Percentiles rank a stretch among this genome's conserved stretches.
Conservation (phyloP, 2,797 vertebrate genomes). For the Hippocampus kuda region DNA sequence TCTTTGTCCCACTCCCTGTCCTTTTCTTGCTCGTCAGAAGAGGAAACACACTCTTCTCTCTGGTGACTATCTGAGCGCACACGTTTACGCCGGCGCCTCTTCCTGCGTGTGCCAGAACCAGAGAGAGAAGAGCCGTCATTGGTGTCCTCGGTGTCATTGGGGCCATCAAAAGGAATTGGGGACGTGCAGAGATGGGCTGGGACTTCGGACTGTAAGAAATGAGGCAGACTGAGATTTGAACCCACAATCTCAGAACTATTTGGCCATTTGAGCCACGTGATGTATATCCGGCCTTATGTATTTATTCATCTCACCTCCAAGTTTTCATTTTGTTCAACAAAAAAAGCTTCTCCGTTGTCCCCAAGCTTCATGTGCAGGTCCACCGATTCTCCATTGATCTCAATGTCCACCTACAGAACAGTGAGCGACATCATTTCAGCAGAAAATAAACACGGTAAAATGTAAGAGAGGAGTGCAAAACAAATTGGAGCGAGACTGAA, state of each 20-base stretch:
- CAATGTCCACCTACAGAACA: constrained; percentile 82
- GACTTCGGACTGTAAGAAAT: constrained; percentile 48
- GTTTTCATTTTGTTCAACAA: constrained; percentile 77
- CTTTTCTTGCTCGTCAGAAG: constrained; percentile 63
- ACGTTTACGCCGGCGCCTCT: constrained; percentile 70
- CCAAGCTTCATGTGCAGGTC: constrained; percentile 93
- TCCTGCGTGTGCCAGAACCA: constrained; percentile 45
- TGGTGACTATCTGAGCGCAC: constrained; percentile 56
- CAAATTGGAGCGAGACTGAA: neutral
- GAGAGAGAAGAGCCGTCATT: neutral
- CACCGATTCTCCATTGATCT: constrained; percentile 85
- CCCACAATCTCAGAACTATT: neutral
- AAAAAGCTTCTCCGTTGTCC: constrained; percentile 93
- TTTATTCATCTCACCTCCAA: constrained; percentile 45
- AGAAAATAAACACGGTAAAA: neutral
- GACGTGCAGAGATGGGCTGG: constrained; percentile 76
- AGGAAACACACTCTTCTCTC: constrained; percentile 58
- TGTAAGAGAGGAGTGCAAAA: neutral
- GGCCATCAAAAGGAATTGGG: constrained; percentile 65
- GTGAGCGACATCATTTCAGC: neutral
- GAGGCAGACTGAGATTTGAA: neutral
- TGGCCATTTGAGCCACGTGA: neutral
- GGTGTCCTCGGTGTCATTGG: constrained; percentile 37
- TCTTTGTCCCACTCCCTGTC: constrained; percentile 43
- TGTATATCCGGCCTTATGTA: neutral